Percentiles rank a stretch among this genome's conserved stretches.
phyloP scores from a whole-genome alignment of 2,113 vertebrate genomes.

The Petaurus breviceps region DNA sequence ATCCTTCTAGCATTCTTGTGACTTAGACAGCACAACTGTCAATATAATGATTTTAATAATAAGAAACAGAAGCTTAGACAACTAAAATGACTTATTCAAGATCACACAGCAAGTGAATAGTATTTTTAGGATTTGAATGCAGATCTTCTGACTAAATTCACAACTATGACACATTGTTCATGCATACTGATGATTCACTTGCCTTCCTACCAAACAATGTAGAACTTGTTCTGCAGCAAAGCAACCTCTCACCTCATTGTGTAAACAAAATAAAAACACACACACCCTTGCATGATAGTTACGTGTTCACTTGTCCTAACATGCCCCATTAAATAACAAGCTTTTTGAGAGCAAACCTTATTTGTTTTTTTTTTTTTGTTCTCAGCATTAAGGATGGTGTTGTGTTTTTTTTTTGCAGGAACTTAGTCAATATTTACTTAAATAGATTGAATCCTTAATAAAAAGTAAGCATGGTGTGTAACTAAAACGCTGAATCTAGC shows the following conservation, averaged over 20 bases:
- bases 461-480: background rate
- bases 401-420: background rate
- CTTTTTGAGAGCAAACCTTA: background rate
- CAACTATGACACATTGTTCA: background rate
- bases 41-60: background rate
- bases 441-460: background rate
- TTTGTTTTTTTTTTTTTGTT: background rate
- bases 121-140: background rate
- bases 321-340: background rate
- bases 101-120: background rate
- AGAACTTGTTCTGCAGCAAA: background rate
- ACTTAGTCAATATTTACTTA: background rate
- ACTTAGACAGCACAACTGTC: background rate
- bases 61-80: background rate
- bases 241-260: background rate
- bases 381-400: background rate
- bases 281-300: background rate
- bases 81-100: background rate
- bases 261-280: background rate
- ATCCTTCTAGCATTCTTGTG: background rate
- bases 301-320: background rate
- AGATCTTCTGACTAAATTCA: background rate
- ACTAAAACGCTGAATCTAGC: background rate
- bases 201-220: background rate
- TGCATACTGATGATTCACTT: conserved; percentile 11